Conservation (phyloP, 2,113 vertebrate genomes). For the Neodontobutis hainanensis region DNA sequence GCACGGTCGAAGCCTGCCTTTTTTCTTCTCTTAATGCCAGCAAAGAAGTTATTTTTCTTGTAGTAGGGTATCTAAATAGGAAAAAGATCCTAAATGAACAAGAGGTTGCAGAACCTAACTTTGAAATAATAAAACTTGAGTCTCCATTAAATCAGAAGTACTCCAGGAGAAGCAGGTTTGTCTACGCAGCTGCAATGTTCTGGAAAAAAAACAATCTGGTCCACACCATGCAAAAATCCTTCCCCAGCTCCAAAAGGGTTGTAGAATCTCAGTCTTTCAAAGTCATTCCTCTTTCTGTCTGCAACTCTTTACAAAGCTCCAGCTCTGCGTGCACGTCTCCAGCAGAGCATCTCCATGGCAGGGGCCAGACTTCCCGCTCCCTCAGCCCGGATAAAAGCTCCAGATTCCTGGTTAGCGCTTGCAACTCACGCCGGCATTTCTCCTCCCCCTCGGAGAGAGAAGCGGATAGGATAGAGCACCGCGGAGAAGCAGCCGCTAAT, state of each 20-base stretch:
- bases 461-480: slow-evolving; percentile 89
- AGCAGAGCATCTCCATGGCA: slow-evolving; percentile 70
- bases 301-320: slow-evolving; percentile 42
- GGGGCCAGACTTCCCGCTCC: slow-evolving; percentile 64
- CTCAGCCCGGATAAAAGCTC: slow-evolving; percentile 43
- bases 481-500: slow-evolving; percentile 92
- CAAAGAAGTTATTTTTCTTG: background rate
- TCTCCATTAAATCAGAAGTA: background rate
- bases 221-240: slow-evolving; percentile 27
- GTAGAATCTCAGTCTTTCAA: background rate
- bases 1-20: background rate
- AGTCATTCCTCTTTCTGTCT: slow-evolving; percentile 5
- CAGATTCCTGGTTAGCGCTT: slow-evolving; percentile 61
- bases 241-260: slow-evolving; percentile 24
- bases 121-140: background rate
- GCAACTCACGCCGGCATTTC: slow-evolving; percentile 68
- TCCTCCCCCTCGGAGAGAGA: slow-evolving; percentile 75
- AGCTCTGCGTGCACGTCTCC: slow-evolving; percentile 10
- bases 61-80: background rate
- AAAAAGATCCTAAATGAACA: slow-evolving; percentile 23
- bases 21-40: background rate
- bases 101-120: background rate
- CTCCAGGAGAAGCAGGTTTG: slow-evolving; percentile 22
- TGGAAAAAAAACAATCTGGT: slow-evolving; percentile 17
- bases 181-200: slow-evolving; percentile 52